phyloP scores from a whole-genome alignment of 2,888 invertebrate species.

The Synergus gifuensis region DNA sequence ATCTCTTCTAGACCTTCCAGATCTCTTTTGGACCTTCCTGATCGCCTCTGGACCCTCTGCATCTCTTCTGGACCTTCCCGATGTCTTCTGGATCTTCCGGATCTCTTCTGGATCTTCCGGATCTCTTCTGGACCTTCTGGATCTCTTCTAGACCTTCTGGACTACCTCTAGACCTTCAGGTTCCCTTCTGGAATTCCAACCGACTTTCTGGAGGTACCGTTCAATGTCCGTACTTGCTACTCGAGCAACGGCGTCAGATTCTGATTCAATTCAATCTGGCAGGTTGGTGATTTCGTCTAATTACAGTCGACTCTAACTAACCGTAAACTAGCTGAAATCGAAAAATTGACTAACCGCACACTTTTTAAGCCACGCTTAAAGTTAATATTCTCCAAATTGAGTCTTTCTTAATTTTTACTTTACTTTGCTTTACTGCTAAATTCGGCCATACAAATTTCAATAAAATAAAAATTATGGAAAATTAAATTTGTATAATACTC shows the following conservation, averaged over 20 bases:
- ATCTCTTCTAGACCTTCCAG: not conserved
- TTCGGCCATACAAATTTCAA: no score
- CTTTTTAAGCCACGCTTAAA: no score
- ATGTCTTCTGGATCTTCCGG: not conserved
- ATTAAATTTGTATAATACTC: no score
- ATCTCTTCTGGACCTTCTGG: not conserved
- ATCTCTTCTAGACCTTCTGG: not conserved
- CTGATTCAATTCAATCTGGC: slow-evolving; percentile 40
- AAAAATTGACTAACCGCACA: no score
- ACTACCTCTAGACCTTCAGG: not conserved
- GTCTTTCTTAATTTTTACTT: no score
- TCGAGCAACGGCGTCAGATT: slow-evolving; percentile 41
- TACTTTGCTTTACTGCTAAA: no score
- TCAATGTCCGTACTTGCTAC: slow-evolving; percentile 33
- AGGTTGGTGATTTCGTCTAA: slow-evolving; percentile 43
- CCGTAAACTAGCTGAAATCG: no score
- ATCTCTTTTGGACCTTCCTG: not conserved
- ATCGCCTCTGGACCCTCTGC: not conserved
- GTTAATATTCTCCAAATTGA: no score
- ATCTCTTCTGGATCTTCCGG: not conserved
- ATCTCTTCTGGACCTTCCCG: not conserved
- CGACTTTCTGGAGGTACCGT: slow-evolving; percentile 33
- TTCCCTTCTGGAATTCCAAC: not conserved
- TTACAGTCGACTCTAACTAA: not conserved
- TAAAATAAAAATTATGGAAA: no score